Percentiles rank a stretch among this genome's conserved stretches.
phyloP scores from a whole-genome alignment of 2,888 invertebrate genomes.

The Chrysopilus asiliformis region DNA sequence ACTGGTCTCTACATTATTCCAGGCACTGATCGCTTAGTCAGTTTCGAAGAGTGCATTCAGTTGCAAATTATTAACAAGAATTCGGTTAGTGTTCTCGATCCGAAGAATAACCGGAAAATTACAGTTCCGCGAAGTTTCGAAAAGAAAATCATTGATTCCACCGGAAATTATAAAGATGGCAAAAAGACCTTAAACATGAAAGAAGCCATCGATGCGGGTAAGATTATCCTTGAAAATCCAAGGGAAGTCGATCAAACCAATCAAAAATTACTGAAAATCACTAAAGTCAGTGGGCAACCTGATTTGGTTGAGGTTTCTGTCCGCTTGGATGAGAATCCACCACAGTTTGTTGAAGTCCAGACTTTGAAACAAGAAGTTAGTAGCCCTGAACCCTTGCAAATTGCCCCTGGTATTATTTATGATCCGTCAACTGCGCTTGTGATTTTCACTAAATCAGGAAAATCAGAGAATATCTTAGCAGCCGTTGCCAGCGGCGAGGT shows the following conservation, averaged over 20 bases:
- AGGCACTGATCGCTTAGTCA: constrained; percentile 69
- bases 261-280: constrained; percentile 56
- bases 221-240: constrained; percentile 46
- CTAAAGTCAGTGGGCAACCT: constrained; percentile 54
- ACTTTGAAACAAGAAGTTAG: constrained; percentile 33
- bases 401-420: constrained; percentile 59
- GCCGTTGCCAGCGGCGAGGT: constrained; percentile 67
- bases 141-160: constrained; percentile 60
- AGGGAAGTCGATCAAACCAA: constrained; percentile 38
- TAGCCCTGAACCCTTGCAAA: constrained; percentile 54
- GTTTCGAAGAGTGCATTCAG: constrained; percentile 76
- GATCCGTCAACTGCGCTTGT: constrained; percentile 65
- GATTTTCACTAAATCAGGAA: constrained; percentile 55
- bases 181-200: constrained; percentile 50
- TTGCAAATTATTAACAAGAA: constrained; percentile 72
- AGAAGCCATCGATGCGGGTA: constrained; percentile 53
- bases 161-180: constrained; percentile 56
- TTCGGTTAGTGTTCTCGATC: constrained; percentile 71
- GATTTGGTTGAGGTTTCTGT: constrained; percentile 58
- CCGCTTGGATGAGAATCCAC: constrained; percentile 36
- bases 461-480: constrained; percentile 55
- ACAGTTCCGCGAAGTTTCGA: constrained; percentile 60
- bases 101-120: constrained; percentile 53
- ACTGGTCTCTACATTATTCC: constrained; percentile 77
- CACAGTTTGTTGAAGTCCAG: constrained; percentile 39